Base-by-base conservation (phyloP, 1,140 invertebrate species). In the Plectrocnemia conspersa region DNA sequence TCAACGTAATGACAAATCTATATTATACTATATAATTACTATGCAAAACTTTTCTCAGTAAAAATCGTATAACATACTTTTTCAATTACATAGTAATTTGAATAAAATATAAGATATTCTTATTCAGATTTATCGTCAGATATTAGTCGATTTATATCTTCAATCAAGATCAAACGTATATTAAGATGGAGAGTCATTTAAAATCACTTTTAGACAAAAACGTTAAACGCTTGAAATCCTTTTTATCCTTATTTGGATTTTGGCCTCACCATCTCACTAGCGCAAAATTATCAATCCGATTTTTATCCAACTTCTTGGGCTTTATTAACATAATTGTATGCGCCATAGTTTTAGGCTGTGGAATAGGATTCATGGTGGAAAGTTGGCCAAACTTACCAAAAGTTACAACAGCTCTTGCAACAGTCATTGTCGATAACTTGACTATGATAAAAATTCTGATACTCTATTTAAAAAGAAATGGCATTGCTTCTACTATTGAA, bases 251-350 rank as follows among this genome's bases (percentile, higher is more conserved):
- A 7, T 35, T 22, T 19, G 52, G 52, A 16, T 10, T 54, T 15
- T 54, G 52, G 52, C 52, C 52, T 13, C 22, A 13, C 24, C 19
- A 13, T 24, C 41, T 54, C 6, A 11, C 24, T 16, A 10, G 23
- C 16, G 24, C 3, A 21, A 16, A 29, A 9, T 13, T 7, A 13
- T 29, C 10, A 21, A 16, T 42, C 4, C 2, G 19, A 3, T 16
- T 21, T 3, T n/a, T 42, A 11, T 42, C 11, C 40, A 21, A 4
- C 40, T 6, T 13, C 13, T n/a, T 42, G 13, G 40, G 40, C 3
- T 46, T 35, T 29, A 13, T 46, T 4, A 54, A 54, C 32, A 54
- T 54, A n/a, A 24, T 18, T 15, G 42, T 35, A 33, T 54, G 47
- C 22, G 22, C 36, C 5, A 24, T 23, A n/a, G 52, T 54, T 3